Conservation (phyloP, 2,888 invertebrate species). For the Hirtodrosophila trivittata region DNA sequence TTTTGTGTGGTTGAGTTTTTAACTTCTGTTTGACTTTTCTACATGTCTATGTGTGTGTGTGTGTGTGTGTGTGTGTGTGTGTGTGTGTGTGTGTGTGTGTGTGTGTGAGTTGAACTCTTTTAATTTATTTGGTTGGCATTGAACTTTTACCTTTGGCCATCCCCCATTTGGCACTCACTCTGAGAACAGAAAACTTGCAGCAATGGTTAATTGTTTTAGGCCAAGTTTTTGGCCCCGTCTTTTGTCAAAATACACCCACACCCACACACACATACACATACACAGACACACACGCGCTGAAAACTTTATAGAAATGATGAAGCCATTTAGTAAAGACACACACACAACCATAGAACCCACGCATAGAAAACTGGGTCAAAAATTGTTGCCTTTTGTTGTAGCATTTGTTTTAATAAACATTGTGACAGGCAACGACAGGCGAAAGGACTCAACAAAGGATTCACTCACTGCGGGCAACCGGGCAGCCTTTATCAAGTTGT, state of each 20-base stretch:
- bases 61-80: not conserved
- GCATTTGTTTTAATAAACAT: constrained; percentile 78
- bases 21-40: not conserved
- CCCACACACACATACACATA: constrained; percentile 22
- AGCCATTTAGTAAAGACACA: constrained; percentile 55
- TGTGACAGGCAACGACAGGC: constrained; percentile 71
- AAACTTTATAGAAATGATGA: constrained; percentile 74
- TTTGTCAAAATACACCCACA: constrained; percentile 46
- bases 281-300: constrained; percentile 23
- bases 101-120: constrained; percentile 6
- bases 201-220: constrained; percentile 62
- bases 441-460: constrained; percentile 33
- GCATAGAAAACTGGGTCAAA: constrained; percentile 68
- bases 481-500: constrained; percentile 71
- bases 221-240: constrained; percentile 16
- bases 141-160: constrained; percentile 59
- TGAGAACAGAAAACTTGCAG: constrained; percentile 29
- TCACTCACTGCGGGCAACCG: constrained; percentile 37
- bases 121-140: constrained; percentile 50
- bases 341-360: constrained; percentile 18
- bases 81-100: not conserved
- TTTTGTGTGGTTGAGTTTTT: constrained; percentile 17
- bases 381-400: constrained; percentile 65
- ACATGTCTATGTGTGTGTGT: not conserved
- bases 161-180: not conserved